Percentiles rank a stretch among this genome's conserved stretches.
Evolutionary conservation across 2,113 vertebrate species (phyloP).

Genomic region (Rissa tridactyla): DNA sequence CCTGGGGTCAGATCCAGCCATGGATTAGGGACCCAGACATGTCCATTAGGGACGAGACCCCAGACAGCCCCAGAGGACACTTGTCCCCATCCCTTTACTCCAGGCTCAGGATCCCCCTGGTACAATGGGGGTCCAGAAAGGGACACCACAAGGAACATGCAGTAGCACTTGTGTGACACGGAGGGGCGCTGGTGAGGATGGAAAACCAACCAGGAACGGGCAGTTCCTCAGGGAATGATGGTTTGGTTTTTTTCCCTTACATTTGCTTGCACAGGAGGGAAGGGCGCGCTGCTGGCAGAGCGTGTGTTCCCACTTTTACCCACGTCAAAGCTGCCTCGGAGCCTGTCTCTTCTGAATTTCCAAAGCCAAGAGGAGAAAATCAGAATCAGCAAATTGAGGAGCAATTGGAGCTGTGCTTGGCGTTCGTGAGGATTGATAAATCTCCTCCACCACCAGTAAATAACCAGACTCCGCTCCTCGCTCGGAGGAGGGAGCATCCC

Average conservation of each 20-base stretch:
- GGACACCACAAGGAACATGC: rapidly evolving
- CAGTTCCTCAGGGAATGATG: background rate
- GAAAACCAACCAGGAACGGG: background rate
- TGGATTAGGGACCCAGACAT: rapidly evolving
- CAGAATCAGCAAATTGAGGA: background rate
- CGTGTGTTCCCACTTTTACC: background rate
- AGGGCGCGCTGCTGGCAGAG: background rate
- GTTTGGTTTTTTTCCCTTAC: background rate
- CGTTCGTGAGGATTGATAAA: background rate
- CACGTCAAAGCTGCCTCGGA: background rate
- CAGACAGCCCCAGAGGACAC: background rate
- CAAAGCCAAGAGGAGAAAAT: background rate
- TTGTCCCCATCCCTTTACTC: background rate
- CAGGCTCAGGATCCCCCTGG: background rate
- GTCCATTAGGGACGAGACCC: rapidly evolving
- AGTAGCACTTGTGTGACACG: background rate
- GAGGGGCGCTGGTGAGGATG: background rate
- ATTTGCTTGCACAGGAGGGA: background rate
- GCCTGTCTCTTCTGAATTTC: background rate
- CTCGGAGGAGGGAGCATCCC: background rate
- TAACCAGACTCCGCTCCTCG: background rate
- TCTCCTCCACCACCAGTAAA: slow-evolving; percentile 10
- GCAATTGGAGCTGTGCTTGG: background rate
- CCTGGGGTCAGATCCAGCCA: background rate
- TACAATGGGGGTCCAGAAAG: rapidly evolving